phyloP scores from a whole-genome alignment of 2,888 invertebrate genomes.

The Diarsia dahlii region DNA sequence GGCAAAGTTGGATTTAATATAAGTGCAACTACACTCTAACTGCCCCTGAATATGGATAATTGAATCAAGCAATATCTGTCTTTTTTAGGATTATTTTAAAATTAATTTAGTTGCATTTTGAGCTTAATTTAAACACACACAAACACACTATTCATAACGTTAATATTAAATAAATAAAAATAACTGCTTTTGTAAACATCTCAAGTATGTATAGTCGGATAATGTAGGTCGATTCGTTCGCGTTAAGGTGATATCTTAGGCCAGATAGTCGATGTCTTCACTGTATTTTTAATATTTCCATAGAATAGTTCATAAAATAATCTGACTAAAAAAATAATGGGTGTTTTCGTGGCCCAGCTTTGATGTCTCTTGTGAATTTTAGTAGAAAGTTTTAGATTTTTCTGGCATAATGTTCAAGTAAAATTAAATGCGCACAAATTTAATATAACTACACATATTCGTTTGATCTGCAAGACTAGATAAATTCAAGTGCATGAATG shows the following conservation, averaged over 20 bases:
- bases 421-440: conserved; percentile 71
- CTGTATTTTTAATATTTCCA: conserved; percentile 86
- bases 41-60: not conserved
- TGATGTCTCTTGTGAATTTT: conserved; percentile 64
- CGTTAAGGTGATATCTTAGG: conserved; percentile 82
- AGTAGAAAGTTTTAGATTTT: not conserved
- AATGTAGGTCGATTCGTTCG: conserved; percentile 76
- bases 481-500: conserved; percentile 5
- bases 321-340: conserved; percentile 53
- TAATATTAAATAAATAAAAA: conserved; percentile 56
- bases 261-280: conserved; percentile 88
- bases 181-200: conserved; percentile 81
- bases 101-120: conserved; percentile 33
- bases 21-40: not conserved
- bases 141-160: conserved; percentile 42
- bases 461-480: conserved; percentile 2
- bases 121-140: conserved; percentile 41
- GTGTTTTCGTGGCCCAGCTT: conserved; percentile 65
- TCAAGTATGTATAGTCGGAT: conserved; percentile 82
- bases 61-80: not conserved
- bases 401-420: conserved; percentile 22
- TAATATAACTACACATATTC: conserved; percentile 26
- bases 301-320: conserved; percentile 78
- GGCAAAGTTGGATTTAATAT: conserved; percentile 3
- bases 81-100: not conserved